Conservation (phyloP, 2,888 invertebrate species). For the Ceraclea dissimilis region DNA sequence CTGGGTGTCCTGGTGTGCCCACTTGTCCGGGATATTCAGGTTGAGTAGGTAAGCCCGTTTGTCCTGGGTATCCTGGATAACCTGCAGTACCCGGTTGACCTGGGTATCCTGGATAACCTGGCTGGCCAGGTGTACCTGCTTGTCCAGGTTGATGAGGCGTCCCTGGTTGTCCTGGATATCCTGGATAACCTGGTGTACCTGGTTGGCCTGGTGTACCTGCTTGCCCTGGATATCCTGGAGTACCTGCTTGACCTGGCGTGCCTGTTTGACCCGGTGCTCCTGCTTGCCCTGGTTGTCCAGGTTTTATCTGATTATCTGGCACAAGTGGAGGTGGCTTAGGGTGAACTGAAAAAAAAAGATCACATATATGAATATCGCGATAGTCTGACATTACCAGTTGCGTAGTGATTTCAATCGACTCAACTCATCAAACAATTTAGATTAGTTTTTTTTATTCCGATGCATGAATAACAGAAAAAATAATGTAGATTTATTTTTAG, state of each 20-base stretch:
- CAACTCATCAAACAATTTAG: no score
- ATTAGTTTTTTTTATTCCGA: no score
- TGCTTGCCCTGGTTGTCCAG: slow-evolving; percentile 22
- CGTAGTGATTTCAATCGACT: no score
- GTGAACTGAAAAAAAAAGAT: no score
- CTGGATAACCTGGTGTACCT: slow-evolving; percentile 37
- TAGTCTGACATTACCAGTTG: no score
- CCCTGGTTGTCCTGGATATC: slow-evolving; percentile 25
- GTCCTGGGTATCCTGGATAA: slow-evolving; percentile 16
- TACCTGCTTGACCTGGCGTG: slow-evolving; percentile 23
- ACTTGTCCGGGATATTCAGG: slow-evolving; percentile 10
- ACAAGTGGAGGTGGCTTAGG: no score
- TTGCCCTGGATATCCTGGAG: slow-evolving; percentile 19
- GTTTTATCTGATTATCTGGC: slow-evolving; percentile 2
- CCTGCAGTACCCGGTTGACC: slow-evolving; percentile 27
- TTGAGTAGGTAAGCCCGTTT: slow-evolving; percentile 15
- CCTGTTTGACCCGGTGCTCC: slow-evolving; percentile 17
- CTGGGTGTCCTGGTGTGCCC: slow-evolving; percentile 28
- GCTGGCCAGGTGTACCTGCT: slow-evolving; percentile 21
- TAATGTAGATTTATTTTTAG: no score
- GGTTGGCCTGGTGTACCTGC: slow-evolving; percentile 24
- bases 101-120: slow-evolving; percentile 31
- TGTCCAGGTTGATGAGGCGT: slow-evolving; percentile 15
- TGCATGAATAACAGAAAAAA: no score
- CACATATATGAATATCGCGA: no score